A percentile compares a stretch with the other conserved stretches of the same genome.
Evolutionary conservation across 2,797 vertebrate species (phyloP).

Genomic region (Otolemur crassicaudatus): DNA sequence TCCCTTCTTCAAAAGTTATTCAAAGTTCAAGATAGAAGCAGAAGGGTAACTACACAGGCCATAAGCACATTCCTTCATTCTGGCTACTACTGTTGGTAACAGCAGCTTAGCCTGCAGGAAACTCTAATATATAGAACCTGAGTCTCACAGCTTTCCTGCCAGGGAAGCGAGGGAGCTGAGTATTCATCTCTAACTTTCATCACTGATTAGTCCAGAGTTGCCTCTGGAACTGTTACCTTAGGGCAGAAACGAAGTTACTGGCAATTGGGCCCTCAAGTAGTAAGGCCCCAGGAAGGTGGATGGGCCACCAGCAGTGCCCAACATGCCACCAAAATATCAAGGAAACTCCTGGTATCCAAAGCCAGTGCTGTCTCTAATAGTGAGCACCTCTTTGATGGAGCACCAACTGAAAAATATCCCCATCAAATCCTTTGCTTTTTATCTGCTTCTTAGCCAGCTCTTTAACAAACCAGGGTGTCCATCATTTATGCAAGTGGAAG

Average conservation of each 20-base stretch:
- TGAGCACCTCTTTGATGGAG: background rate
- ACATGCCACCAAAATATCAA: background rate
- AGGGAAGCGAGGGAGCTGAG: background rate
- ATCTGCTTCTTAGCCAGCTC: background rate
- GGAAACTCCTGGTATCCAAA: background rate
- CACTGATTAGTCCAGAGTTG: background rate
- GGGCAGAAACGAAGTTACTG: background rate
- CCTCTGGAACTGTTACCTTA: background rate
- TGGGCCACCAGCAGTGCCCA: background rate
- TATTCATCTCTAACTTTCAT: background rate
- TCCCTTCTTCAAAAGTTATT: background rate
- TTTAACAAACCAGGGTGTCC: background rate
- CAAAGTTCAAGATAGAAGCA: background rate
- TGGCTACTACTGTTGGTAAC: no score
- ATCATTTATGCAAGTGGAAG: background rate
- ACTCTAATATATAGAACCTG: background rate
- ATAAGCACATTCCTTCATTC: background rate
- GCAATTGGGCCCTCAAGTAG: background rate
- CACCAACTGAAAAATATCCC: background rate
- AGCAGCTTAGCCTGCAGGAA: background rate
- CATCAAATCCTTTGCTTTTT: background rate
- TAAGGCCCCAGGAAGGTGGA: background rate
- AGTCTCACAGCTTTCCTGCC: background rate
- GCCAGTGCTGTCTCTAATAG: background rate
- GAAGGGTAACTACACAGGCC: background rate